phyloP scores from a whole-genome alignment of 2,888 invertebrate genomes.

The Neelides folsomi region DNA sequence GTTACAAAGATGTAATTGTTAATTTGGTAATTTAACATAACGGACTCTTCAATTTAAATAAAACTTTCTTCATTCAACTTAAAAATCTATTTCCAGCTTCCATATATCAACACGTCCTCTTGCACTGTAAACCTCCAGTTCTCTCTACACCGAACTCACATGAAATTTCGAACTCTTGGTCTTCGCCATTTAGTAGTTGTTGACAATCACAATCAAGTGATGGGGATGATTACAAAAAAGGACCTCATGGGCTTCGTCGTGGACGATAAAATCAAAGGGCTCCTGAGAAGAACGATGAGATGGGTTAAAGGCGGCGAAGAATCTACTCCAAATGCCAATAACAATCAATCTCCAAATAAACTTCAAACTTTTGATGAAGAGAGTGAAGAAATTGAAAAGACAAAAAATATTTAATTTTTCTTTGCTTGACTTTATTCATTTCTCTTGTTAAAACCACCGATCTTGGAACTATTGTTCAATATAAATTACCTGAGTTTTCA shows the following conservation, averaged over 20 bases:
- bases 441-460: too few species aligned
- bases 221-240: slow-evolving; percentile 40
- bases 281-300: slow-evolving; percentile 7
- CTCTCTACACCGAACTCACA: slow-evolving; percentile 39
- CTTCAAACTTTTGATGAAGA: too few species aligned
- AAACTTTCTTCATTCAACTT: neutral
- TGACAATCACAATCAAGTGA: slow-evolving; percentile 36
- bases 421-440: too few species aligned
- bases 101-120: slow-evolving; percentile 39
- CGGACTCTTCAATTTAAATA: slow-evolving; percentile 3
- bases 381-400: too few species aligned
- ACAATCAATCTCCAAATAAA: too few species aligned
- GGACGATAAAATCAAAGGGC: slow-evolving; percentile 35
- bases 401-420: too few species aligned
- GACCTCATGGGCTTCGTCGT: slow-evolving; percentile 40
- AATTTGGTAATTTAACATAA: slow-evolving; percentile 18
- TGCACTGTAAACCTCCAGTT: slow-evolving; percentile 37
- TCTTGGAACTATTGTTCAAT: too few species aligned
- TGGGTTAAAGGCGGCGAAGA: too few species aligned
- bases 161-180: slow-evolving; percentile 39
- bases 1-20: slow-evolving; percentile 19
- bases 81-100: slow-evolving; percentile 15
- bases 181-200: slow-evolving; percentile 39
- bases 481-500: too few species aligned
- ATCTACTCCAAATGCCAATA: too few species aligned